These are phyloP conservation scores for Hemibagrus wyckioides DNA, from an alignment of 2,113 vertebrate genomes.

Conservation along the genomic window DNA sequence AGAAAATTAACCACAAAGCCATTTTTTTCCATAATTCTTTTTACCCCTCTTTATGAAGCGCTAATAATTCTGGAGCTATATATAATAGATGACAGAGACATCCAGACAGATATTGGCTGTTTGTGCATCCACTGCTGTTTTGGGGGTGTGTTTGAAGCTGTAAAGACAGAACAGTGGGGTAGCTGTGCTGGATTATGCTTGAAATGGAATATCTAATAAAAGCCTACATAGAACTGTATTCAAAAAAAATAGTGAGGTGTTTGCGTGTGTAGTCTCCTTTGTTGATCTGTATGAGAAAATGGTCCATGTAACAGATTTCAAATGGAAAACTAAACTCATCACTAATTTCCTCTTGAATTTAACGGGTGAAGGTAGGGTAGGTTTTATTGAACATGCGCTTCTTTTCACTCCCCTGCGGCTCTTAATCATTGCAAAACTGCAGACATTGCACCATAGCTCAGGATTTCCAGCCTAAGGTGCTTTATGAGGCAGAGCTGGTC, in stretches of 20 bases:
- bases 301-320: background rate
- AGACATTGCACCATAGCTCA: background rate
- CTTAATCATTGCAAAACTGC: slow-evolving; percentile 8
- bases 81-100: slow-evolving; percentile 24
- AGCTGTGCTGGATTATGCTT: slow-evolving; percentile 19
- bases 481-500: background rate
- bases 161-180: slow-evolving; percentile 12
- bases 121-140: slow-evolving; percentile 14
- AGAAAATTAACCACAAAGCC: background rate
- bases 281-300: background rate
- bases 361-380: background rate
- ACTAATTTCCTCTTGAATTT: background rate
- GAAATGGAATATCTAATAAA: slow-evolving; percentile 44
- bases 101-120: slow-evolving; percentile 1
- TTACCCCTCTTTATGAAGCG: background rate
- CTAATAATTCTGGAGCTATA: background rate
- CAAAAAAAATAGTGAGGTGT: background rate
- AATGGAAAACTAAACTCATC: background rate
- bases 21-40: background rate
- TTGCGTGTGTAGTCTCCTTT: background rate
- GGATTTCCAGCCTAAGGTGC: background rate
- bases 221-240: background rate
- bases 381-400: background rate
- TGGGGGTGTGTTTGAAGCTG: slow-evolving; percentile 30
- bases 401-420: background rate